Conservation (phyloP, 2,113 vertebrate species). For the Calidris pugnax region DNA sequence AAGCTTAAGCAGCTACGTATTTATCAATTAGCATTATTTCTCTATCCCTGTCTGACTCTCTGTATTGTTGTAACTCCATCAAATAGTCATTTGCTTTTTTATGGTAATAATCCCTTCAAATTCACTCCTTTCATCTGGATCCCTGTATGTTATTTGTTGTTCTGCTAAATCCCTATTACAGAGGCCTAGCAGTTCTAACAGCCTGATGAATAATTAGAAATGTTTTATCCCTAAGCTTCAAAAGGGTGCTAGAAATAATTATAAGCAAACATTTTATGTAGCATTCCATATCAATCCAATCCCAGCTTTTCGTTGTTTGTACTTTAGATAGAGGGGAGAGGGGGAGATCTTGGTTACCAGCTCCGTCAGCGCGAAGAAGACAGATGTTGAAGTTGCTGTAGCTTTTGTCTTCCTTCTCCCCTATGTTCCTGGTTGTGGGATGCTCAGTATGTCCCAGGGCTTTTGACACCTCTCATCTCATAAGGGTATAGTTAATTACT, state of each 20-base stretch:
- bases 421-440: slow-evolving; percentile 24
- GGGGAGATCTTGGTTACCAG: slow-evolving; percentile 44
- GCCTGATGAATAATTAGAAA: slow-evolving; percentile 82
- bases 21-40: slow-evolving; percentile 78
- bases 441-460: not conserved
- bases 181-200: slow-evolving; percentile 73
- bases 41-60: slow-evolving; percentile 63
- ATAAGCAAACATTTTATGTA: slow-evolving; percentile 81
- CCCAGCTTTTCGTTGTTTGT: slow-evolving; percentile 65
- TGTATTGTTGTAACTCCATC: slow-evolving; percentile 75
- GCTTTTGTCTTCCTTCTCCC: not conserved
- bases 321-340: slow-evolving; percentile 51
- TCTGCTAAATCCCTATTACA: slow-evolving; percentile 78
- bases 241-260: slow-evolving; percentile 84
- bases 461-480: slow-evolving; percentile 45
- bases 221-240: slow-evolving; percentile 82
- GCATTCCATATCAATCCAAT: slow-evolving; percentile 68
- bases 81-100: slow-evolving; percentile 79
- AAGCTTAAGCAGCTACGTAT: slow-evolving; percentile 65
- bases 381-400: not conserved
- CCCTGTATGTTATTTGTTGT: slow-evolving; percentile 75
- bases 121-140: slow-evolving; percentile 78
- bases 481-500: slow-evolving; percentile 47
- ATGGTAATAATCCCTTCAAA: slow-evolving; percentile 79
- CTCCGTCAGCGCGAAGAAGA: slow-evolving; percentile 28